A percentile compares a stretch with the other conserved stretches of the same genome.
Conservation (phyloP, 2,797 vertebrate species). For the Ctenochaetus hawaiiensis region DNA sequence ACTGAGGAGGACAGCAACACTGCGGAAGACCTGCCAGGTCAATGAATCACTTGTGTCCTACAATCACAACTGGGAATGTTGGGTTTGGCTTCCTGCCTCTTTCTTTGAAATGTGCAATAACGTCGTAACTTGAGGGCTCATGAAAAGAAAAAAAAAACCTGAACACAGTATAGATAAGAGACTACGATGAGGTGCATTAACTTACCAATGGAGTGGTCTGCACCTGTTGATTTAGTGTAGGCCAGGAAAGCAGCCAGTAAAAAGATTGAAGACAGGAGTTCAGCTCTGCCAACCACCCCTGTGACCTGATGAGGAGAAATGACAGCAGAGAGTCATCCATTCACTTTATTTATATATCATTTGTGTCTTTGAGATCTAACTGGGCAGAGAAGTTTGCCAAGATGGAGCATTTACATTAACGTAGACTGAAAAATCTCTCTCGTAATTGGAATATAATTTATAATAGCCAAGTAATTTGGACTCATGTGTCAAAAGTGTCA, state of each 20-base stretch:
- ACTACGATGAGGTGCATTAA: neutral
- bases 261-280: conserved; percentile 98
- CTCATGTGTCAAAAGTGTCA: neutral
- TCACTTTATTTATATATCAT: neutral
- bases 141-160: neutral
- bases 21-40: neutral
- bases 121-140: neutral
- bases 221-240: conserved; percentile 95
- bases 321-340: neutral
- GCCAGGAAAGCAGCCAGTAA: conserved; percentile 95
- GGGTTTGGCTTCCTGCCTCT: neutral
- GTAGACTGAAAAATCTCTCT: neutral
- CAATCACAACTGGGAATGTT: neutral
- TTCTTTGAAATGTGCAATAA: neutral
- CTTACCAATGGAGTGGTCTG: conserved; percentile 94
- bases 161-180: neutral
- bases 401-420: neutral
- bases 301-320: conserved; percentile 88
- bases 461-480: neutral
- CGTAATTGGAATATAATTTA: neutral
- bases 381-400: neutral
- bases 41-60: neutral
- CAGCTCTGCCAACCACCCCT: conserved; percentile 97
- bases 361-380: neutral
- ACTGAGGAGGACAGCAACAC: neutral